These are phyloP conservation scores for Pleuronectes platessa DNA, from an alignment of 2,113 vertebrate genomes.

Conservation along the genomic window DNA sequence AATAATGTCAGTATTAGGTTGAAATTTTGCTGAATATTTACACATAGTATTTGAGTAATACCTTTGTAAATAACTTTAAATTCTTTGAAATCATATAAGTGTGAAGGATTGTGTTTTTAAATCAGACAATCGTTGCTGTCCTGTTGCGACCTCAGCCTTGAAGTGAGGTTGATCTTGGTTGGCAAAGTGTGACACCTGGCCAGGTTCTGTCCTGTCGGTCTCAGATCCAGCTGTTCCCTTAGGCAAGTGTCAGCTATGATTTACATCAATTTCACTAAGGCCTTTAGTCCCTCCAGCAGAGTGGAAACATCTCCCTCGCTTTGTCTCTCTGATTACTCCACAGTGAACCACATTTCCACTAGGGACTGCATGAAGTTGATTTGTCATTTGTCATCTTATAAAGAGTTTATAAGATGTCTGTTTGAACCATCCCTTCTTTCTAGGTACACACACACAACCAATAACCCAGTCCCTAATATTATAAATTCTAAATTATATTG, in stretches of 20 bases:
- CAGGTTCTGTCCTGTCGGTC: slow-evolving; percentile 7
- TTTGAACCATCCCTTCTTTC: background rate
- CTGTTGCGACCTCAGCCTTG: background rate
- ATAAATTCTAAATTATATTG: too few species aligned
- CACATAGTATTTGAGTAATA: background rate
- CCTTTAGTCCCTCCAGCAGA: background rate
- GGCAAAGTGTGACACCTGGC: slow-evolving; percentile 9
- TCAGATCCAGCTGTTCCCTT: slow-evolving; percentile 34
- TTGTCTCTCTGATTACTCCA: background rate
- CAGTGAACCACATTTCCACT: background rate
- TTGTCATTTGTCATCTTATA: background rate
- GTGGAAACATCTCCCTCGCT: slow-evolving; percentile 2
- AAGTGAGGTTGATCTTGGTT: background rate
- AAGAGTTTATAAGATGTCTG: background rate
- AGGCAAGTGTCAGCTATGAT: slow-evolving; percentile 49
- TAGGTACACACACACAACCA: too few species aligned
- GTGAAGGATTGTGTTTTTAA: background rate
- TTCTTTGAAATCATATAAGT: background rate
- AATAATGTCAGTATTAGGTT: too few species aligned
- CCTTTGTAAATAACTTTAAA: background rate
- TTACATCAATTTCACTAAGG: slow-evolving; percentile 44
- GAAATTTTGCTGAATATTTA: too few species aligned
- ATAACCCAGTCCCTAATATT: too few species aligned
- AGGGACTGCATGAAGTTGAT: background rate
- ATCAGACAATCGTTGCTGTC: background rate